Evolutionary conservation across 2,113 vertebrate species (phyloP).

Genomic region (Eurypyga helias): DNA sequence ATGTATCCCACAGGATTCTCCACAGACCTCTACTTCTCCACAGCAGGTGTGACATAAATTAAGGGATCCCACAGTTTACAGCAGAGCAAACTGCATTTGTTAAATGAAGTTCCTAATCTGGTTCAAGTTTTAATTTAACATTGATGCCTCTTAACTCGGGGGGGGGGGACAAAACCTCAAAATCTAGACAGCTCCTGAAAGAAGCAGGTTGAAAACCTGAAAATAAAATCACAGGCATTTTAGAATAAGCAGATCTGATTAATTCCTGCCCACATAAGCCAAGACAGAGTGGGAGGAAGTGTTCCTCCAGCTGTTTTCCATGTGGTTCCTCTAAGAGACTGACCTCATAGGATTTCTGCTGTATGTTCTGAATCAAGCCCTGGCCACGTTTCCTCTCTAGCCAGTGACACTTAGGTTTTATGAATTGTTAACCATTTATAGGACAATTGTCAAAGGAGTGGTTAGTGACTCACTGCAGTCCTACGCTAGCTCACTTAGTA

Average conservation of each 20-base stretch:
- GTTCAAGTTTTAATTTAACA: background rate
- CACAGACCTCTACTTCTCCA: background rate
- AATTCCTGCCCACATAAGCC: background rate
- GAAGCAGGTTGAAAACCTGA: background rate
- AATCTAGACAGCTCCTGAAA: background rate
- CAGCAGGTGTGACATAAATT: background rate
- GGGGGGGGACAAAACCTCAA: background rate
- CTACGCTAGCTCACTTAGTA: background rate
- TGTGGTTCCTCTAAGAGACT: background rate
- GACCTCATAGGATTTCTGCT: background rate
- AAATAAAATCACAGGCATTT: background rate
- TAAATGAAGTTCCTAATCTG: background rate
- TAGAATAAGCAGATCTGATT: background rate
- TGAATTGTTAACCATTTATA: conserved; percentile 22
- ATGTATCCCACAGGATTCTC: background rate
- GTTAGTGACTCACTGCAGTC: background rate
- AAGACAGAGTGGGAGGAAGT: background rate
- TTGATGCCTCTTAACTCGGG: background rate
- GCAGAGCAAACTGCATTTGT: background rate
- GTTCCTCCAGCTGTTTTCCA: background rate
- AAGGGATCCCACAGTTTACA: background rate
- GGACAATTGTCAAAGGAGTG: background rate
- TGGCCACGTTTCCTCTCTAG: background rate
- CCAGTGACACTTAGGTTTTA: background rate
- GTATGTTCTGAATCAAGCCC: background rate